Base-by-base conservation (phyloP, 1,140 invertebrate species). In the Maconellicoccus hirsutus region DNA sequence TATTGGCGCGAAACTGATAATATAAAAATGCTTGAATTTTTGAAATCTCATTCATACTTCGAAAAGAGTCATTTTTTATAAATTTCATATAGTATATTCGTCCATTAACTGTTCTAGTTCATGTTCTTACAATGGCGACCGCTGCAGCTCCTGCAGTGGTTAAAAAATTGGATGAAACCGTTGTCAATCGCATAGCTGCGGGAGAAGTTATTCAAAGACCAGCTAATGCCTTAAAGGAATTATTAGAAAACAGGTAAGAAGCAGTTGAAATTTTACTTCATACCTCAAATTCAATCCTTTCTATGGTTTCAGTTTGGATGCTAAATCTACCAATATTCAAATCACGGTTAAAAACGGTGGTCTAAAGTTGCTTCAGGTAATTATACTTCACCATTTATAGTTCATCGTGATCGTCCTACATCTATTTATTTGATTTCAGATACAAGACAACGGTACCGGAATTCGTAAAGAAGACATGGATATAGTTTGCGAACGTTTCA, bases 161-260 rank as follows among this genome's bases (percentile, higher is more conserved):
- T 73, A 84, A 81, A 79, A 91, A 89, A 80, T 82, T 98, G 29
- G 90, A 94, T 77, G 87, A 94, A 80, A 84, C 86, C 21, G 95
- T 98, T 8, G 89, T 98, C 0, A 97, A 93, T 80, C 86, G 92
- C 76, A 99, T 99, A 75, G 96, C 96, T 29, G 97, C 96, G 38
- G 97, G 96, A 0, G 97, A 99, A 86, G 92, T 98, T 38, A 93
- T 99, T 70, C 93, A 98, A 79, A 84, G 92, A 74, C 97, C 97
- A 14, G 88, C 92, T 22, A 99, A 98, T 84, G 96, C 94, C 6
- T 80, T 99, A 2, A 99, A 99, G 81, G 98, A 99, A 84, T 82
- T 99, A 77, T 86, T 99, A 61, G 97, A 99, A 85, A 99, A 99
- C 79, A 90, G 92, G 92, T 92, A 81, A 74, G 71, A 52, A 73